Evolutionary conservation across 2,797 vertebrate genomes (phyloP).

Genomic region (Echeneis naucrates): DNA sequence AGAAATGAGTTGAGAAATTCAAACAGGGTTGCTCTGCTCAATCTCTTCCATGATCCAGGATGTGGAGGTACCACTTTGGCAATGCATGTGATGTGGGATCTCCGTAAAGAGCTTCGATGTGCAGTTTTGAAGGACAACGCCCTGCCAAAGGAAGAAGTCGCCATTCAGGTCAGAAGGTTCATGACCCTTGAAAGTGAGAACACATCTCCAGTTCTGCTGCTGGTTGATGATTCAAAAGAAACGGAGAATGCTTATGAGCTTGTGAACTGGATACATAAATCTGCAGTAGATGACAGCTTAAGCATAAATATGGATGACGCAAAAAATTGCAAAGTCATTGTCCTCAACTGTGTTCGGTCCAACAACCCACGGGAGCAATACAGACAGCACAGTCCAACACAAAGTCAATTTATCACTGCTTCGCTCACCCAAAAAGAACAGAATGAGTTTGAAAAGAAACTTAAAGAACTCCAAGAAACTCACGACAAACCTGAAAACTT

Average conservation of each 20-base stretch:
- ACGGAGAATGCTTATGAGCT: constrained; percentile 66
- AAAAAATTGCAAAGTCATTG: constrained; percentile 78
- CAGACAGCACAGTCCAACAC: constrained; percentile 16
- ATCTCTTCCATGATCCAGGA: constrained; percentile 86
- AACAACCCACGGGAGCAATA: constrained; percentile 79
- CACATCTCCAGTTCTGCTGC: constrained; percentile 80
- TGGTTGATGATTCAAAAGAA: constrained; percentile 86
- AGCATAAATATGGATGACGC: constrained; percentile 54
- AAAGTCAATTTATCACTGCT: constrained; percentile 78
- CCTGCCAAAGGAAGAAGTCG: constrained; percentile 76
- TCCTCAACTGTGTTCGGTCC: constrained; percentile 87
- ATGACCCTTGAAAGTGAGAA: constrained; percentile 76
- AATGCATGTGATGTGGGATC: constrained; percentile 88
- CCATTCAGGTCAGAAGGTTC: constrained; percentile 76
- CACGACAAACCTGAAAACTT: constrained; percentile 85
- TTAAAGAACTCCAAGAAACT: constrained; percentile 80
- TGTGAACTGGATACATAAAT: constrained; percentile 65
- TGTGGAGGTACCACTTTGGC: constrained; percentile 87
- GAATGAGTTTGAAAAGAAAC: constrained; percentile 85
- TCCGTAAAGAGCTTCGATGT: constrained; percentile 82
- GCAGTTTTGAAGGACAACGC: constrained; percentile 84
- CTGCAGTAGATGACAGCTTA: constrained; percentile 15
- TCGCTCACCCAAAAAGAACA: constrained; percentile 80
- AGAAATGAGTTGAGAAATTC: constrained; percentile 37
- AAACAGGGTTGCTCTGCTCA: constrained; percentile 73